Evolutionary conservation across 2,797 vertebrate genomes (phyloP).

Genomic region (Triplophysa bombifrons): DNA sequence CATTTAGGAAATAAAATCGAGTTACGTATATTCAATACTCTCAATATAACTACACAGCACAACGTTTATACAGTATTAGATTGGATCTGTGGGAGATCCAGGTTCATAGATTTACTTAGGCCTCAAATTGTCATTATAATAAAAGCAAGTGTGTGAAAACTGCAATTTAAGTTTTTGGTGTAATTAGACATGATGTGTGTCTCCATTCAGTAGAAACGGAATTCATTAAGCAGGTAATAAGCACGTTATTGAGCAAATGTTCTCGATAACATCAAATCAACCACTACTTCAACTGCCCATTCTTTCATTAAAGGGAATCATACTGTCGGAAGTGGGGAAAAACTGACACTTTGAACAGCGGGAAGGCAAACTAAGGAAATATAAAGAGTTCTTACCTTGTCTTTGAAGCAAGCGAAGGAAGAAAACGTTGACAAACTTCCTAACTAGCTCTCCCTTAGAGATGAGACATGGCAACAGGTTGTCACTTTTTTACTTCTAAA

Average conservation of each 20-base stretch:
- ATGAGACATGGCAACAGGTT: background rate
- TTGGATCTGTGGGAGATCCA: conserved; percentile 28
- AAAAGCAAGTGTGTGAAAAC: conserved; percentile 21
- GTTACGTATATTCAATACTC: background rate
- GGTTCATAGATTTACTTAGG: conserved; percentile 31
- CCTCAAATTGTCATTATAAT: conserved; percentile 24
- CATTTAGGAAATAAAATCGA: background rate
- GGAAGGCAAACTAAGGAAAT: conserved; percentile 35
- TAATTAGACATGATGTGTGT: conserved; percentile 43
- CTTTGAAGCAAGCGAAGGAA: conserved; percentile 17
- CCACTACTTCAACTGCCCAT: conserved; percentile 34
- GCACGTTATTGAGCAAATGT: conserved; percentile 34
- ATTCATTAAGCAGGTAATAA: conserved; percentile 49
- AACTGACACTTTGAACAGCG: conserved; percentile 34
- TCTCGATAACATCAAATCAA: conserved; percentile 39
- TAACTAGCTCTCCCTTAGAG: background rate
- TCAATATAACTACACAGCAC: conserved; percentile 9
- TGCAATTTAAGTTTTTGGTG: conserved; percentile 26
- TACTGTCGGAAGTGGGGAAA: conserved; percentile 26
- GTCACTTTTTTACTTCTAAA: conserved; percentile 8
- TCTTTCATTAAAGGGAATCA: conserved; percentile 45
- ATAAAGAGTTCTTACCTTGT: conserved; percentile 49
- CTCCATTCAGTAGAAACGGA: conserved; percentile 23
- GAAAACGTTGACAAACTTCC: conserved; percentile 4
- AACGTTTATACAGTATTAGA: conserved; percentile 8